Percentiles rank a stretch among this genome's conserved stretches.
Evolutionary conservation across 2,797 vertebrate genomes (phyloP).

Genomic region (Tokudaia tokunoshimensis): DNA sequence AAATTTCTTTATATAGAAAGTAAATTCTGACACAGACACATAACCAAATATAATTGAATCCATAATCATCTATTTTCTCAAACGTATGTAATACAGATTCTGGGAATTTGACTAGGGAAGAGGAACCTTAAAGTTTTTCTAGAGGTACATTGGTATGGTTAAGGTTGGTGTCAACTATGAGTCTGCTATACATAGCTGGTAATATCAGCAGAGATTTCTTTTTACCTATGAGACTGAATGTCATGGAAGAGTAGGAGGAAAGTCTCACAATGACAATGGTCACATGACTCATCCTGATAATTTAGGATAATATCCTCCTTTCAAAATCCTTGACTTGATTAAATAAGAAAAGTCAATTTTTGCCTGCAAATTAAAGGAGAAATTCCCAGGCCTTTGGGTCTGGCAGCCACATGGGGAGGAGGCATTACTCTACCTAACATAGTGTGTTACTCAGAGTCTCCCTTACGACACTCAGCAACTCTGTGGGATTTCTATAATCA

Average conservation of each 20-base stretch:
- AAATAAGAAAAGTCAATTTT: not conserved
- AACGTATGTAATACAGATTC: too few species aligned
- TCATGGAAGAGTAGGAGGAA: not conserved
- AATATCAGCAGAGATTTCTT: not conserved
- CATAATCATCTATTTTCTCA: rapidly evolving
- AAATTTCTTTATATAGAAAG: not conserved
- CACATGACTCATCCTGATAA: not conserved
- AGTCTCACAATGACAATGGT: rapidly evolving
- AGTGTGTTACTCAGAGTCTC: not conserved
- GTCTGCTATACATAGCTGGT: rapidly evolving
- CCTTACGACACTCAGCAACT: not conserved
- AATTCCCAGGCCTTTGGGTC: not conserved
- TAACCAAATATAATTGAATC: not conserved
- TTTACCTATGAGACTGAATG: not conserved
- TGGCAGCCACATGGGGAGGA: rapidly evolving
- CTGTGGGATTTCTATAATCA: not conserved
- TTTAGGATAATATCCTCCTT: not conserved
- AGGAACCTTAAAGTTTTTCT: not conserved
- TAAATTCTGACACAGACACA: not conserved
- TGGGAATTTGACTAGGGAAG: not conserved
- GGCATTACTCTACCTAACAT: not conserved
- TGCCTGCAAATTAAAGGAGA: not conserved
- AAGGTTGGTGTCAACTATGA: rapidly evolving
- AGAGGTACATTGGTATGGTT: rapidly evolving
- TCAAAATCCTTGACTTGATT: not conserved